Base-by-base conservation (phyloP, 2,113 vertebrate genomes). In the Suricata suricatta region DNA sequence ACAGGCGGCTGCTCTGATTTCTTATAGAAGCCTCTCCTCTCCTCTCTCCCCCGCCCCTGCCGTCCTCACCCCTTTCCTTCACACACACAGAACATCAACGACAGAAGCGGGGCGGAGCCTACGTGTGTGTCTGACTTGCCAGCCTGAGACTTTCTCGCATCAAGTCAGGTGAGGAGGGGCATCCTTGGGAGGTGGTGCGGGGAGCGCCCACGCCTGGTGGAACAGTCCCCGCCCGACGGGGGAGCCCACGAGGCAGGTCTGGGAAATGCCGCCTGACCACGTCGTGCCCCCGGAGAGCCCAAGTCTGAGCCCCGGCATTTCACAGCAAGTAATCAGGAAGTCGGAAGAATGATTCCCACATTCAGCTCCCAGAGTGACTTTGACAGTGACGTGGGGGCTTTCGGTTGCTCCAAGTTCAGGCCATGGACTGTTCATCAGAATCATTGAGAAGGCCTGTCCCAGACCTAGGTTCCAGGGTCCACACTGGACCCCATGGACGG, bases 261-360 rank as follows among this genome's bases (percentile, higher is more conserved):
- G 27, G 23, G 63, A 44, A 47, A 10, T 7, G 35, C 11, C 63
- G 7, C 9, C 12, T 17, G 8, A n/a, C 41, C 7, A 2, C 41
- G 15, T 7, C 47, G 3, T 2, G 16, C 74, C 50, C n/a, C 68
- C 80, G 31, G 38, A 52, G 1, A 80, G 29, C 38, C 47, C 33
- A 68, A 38, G 16, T 9, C 50, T 16, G 3, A 5, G 6, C 0
- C 0, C 3, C 0, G 6, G 83, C 2, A 9, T 52, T 44, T 21
- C 1, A 54, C 14, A 11, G 33, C 6, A 31, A 57, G 2, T 44
- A 64, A 80, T 29, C 6, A 1, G 16, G 16, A 29, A 25, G 10
- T 17, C 9, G 68, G 19, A 64, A 33, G 14, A 12, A 80, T 50
- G 33, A 25, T 31, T 31, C 80, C 38, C 31, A 12, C 68, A 13